Evolutionary conservation across 2,113 vertebrate genomes (phyloP).

Genomic region (Nycticebus coucang): DNA sequence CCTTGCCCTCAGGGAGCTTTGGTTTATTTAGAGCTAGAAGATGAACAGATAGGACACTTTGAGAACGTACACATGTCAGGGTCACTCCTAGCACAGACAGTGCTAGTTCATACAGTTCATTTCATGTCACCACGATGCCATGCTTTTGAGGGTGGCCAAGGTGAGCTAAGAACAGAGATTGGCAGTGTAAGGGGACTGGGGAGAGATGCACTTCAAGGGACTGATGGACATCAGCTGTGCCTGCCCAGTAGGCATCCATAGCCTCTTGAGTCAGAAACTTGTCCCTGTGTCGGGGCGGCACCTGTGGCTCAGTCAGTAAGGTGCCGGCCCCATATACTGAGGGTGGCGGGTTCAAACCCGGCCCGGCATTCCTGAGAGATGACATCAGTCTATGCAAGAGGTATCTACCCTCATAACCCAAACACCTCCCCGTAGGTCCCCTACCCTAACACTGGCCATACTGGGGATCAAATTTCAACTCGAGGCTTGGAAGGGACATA

Average conservation of each 20-base stretch:
- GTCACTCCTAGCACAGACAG: not conserved
- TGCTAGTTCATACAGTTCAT: not conserved
- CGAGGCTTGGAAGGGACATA: not conserved
- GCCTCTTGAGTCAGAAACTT: not conserved
- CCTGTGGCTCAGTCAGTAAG: no score
- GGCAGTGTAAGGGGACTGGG: not conserved
- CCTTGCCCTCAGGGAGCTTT: not conserved
- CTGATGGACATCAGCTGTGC: not conserved
- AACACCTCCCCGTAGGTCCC: not conserved
- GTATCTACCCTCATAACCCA: not conserved
- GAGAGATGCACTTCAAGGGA: not conserved
- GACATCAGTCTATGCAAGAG: not conserved
- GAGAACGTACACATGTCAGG: not conserved
- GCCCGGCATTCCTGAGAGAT: not conserved
- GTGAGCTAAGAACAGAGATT: fast-evolving
- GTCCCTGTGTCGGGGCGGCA: no score
- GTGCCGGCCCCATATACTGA: no score
- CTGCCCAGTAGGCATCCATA: not conserved
- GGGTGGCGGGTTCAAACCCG: no score
- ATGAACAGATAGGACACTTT: not conserved
- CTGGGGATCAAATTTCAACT: not conserved
- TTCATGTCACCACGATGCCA: not conserved
- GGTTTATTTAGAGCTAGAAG: not conserved
- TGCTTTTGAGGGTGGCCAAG: no score
- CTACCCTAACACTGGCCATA: not conserved